Base-by-base conservation (phyloP, 1,140 invertebrate species). In the Latrodectus geometricus region DNA sequence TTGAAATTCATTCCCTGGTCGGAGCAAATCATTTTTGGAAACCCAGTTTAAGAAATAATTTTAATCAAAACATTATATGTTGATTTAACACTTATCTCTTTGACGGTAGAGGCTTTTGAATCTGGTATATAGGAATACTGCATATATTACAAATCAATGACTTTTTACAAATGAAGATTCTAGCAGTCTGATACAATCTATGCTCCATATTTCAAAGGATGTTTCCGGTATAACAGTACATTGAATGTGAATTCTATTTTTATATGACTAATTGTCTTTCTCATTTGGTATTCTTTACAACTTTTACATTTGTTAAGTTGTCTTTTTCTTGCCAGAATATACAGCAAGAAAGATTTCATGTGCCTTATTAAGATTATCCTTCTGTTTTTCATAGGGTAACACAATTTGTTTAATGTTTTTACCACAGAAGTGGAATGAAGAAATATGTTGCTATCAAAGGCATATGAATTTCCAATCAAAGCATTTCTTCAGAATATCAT, bases 181-280 rank as follows among this genome's bases (percentile, higher is more conserved):
- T 8, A 76, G 17, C 12, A 14, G 49, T 8, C 3, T 50, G 56
- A 76, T 76, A 21, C 74, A 76, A 17, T 76, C n/a, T 14, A 76
- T 50, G 12, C 74, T 76, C 74, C 52, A 76, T 61, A 76, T 50
- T 54, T 76, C 74, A 76, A 56, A 76, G 21, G 49, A 50, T 12
- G n/a, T 76, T 76, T 54, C 74, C 3, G 52, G 49, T 56, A n/a
- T 17, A 20, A 76, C 74, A 20, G 54, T 54, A n/a, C 50, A 50
- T 54, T 17, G n/a, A 14, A 76, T 76, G 8, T 49, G 74, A 54
- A 76, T 54, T 20, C 74, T 54, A 8, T 54, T 4, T 65, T 8
- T 49, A 7, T 78, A 20, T 78, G 66, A 17, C 54, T 78, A 3
- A 78, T 49, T 15, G 0, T 7, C 7, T 56, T 61, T 52, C 50